Evolutionary conservation across 2,888 invertebrate genomes (phyloP), one percentile per base, ranked within the genome.

Genomic region (Polietes domitor): DNA sequence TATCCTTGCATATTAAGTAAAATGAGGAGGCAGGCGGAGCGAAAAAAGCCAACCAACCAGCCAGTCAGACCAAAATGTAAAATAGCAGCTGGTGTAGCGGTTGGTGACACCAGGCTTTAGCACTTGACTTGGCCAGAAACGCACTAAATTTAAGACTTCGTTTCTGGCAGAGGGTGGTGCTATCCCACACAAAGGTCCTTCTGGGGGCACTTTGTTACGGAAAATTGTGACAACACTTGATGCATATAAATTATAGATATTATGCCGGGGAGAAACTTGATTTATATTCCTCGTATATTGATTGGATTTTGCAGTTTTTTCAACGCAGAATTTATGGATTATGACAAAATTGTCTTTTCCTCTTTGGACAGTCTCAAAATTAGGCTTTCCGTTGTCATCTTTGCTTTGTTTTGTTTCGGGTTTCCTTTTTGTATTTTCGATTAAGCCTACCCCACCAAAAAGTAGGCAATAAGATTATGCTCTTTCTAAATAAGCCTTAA

Each of bases 1-100:
- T 12, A 74, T 74, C 43, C 70, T 80, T 83, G 80, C 83, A 80
- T 83, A 77, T 74, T 83, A 77, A 80, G 74, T 68, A 19, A 65
- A 41, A 37, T 37, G 21, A 9, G 53, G 7, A 26, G 10, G 12
- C 3, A 58, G 26, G 10, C 6, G 58, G 26, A 26, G 58, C 3
- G 9, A 37, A 37, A 37, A 37, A 37, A 37, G n/a, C n/a, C 37
- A 12, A 37, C 37, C 10, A 7, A 37, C 37, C 37, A 32, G 12
- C 37, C 7, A 32, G 12, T 12, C 7, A 37, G 12, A 37, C 37
- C 37, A 24, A 58, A 21, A 53, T 53, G 12, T 58, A 24, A 58
- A 26, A 58, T 4, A 15, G 26, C 58, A 58, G 58, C 21, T 58
- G 58, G 58, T 26, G 68, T 43, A n/a, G 43, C 15, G 43, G 21